Evolutionary conservation across 2,797 vertebrate species (phyloP).

Genomic region (Ctenopoma kingsleyae): DNA sequence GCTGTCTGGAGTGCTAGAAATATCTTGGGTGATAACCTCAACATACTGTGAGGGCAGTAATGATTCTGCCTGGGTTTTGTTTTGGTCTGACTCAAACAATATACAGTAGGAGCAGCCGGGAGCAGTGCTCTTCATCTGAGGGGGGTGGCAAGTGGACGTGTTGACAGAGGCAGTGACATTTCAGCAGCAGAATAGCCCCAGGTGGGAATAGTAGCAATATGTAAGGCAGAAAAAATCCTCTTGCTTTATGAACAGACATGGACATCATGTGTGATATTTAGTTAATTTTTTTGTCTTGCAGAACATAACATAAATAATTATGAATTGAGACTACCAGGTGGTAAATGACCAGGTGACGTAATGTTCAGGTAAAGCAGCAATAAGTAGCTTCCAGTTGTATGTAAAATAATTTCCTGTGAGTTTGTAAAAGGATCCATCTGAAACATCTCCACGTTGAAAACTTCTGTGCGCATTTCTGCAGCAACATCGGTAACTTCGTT

Average conservation of each 20-base stretch:
- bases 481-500: too few relatives aligned
- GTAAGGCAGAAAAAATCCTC: background rate
- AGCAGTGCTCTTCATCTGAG: slow-evolving; percentile 14
- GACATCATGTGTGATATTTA: background rate
- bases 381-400: too few relatives aligned
- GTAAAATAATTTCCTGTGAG: too few relatives aligned
- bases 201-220: background rate
- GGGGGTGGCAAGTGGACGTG: slow-evolving; percentile 10
- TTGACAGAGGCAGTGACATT: slow-evolving; percentile 35
- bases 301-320: background rate
- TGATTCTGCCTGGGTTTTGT: background rate
- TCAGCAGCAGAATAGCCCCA: slow-evolving; percentile 2
- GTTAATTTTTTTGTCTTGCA: background rate
- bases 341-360: background rate
- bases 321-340: background rate
- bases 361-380: too few relatives aligned
- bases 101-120: slow-evolving; percentile 13
- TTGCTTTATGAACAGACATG: background rate
- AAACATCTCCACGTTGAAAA: too few relatives aligned
- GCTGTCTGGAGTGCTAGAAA: background rate
- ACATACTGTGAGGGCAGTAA: slow-evolving; percentile 5
- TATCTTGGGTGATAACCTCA: background rate
- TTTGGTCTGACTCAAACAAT: slow-evolving; percentile 20
- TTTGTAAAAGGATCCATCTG: too few relatives aligned
- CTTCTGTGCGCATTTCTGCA: too few relatives aligned